A percentile compares a stretch with the other conserved stretches of the same genome.
Conservation (phyloP, 2,888 invertebrate genomes). For the Hirudinaria manillensis region DNA sequence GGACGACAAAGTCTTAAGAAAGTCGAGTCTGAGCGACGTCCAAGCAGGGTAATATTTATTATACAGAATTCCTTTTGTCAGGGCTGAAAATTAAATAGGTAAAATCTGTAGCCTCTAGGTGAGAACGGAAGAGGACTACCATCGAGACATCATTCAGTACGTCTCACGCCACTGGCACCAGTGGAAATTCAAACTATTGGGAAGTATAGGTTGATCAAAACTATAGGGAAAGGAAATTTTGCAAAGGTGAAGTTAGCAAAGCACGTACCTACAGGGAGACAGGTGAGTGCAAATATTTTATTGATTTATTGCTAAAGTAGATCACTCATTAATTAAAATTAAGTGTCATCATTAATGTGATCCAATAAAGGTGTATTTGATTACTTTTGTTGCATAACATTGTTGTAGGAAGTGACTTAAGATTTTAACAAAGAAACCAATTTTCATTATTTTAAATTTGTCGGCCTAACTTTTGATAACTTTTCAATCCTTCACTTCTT, state of each 20-base stretch:
- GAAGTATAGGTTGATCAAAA: conserved; percentile 27
- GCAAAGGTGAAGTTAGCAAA: conserved; percentile 29
- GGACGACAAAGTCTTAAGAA: conserved; percentile 21
- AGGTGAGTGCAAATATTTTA: neutral
- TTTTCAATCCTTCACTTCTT: no score
- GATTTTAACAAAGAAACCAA: neutral
- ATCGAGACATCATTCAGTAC: conserved; percentile 22
- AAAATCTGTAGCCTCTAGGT: neutral
- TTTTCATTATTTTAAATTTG: neutral
- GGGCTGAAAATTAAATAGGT: neutral
- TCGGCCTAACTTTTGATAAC: neutral
- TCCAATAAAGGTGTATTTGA: no score
- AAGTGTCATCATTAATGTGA: no score
- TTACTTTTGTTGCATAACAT: no score
- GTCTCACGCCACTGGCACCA: conserved; percentile 14
- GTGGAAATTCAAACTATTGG: conserved; percentile 27
- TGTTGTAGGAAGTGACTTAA: no score
- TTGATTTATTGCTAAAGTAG: neutral
- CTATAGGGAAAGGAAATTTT: conserved; percentile 30
- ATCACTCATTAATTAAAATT: no score
- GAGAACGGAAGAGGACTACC: conserved; percentile 8
- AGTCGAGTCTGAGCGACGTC: conserved; percentile 5
- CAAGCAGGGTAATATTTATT: neutral
- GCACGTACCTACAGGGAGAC: conserved; percentile 26
- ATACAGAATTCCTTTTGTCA: neutral